These are phyloP conservation scores for Antrozous pallidus DNA, from an alignment of 2,797 vertebrate species.

Conservation along the genomic window DNA sequence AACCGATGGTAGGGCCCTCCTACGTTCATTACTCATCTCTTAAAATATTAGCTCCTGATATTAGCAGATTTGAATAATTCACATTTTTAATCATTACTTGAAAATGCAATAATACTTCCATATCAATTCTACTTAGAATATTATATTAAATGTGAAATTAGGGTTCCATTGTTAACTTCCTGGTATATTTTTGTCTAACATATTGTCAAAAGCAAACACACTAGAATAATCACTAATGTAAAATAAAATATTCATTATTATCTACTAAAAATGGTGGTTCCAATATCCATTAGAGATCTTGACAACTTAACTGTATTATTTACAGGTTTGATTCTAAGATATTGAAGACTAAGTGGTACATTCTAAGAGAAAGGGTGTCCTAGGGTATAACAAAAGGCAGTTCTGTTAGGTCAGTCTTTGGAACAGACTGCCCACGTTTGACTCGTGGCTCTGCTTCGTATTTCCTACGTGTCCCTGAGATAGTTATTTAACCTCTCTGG, in stretches of 20 bases:
- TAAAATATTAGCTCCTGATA: neutral
- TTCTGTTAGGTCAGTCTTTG: neutral
- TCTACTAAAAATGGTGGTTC: neutral
- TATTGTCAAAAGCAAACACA: slow-evolving; percentile 11
- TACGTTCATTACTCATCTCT: neutral
- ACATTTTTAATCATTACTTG: neutral
- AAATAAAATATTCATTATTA: slow-evolving; percentile 10
- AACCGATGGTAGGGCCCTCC: neutral
- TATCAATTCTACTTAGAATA: neutral
- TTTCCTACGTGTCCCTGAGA: neutral
- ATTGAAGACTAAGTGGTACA: neutral
- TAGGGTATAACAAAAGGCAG: neutral
- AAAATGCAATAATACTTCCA: neutral
- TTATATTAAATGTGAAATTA: neutral
- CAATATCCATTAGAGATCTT: neutral
- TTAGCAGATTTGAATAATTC: neutral
- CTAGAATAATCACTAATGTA: neutral
- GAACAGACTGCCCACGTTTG: neutral
- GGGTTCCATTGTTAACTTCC: neutral
- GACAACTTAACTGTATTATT: neutral
- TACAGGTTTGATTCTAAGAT: neutral
- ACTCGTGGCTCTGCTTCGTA: neutral
- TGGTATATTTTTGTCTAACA: neutral
- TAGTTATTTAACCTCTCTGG: neutral
- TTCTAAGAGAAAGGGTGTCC: neutral